These are phyloP conservation scores for Lampris incognitus DNA, from an alignment of 2,113 vertebrate species.

Conservation along the genomic window DNA sequence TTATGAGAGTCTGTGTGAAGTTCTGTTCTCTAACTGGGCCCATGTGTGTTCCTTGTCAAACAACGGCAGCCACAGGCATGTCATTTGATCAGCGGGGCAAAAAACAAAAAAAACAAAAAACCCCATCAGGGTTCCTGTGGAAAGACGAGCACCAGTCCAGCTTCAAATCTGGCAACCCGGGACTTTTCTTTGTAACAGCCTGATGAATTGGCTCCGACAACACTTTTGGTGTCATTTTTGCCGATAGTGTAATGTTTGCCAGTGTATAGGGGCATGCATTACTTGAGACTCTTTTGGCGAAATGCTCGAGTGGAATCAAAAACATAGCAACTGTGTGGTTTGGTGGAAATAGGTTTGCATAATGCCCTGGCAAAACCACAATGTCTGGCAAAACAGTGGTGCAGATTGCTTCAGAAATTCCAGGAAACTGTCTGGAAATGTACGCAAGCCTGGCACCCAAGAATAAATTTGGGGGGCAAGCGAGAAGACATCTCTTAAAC, in stretches of 20 bases:
- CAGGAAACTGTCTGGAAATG: constrained; percentile 39
- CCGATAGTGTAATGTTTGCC: constrained; percentile 12
- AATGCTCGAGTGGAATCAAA: constrained; percentile 11
- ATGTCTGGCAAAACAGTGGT: constrained; percentile 44
- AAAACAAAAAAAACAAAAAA: constrained; percentile 7
- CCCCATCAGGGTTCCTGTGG: constrained; percentile 28
- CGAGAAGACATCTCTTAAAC: not conserved
- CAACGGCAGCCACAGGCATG: constrained; percentile 48
- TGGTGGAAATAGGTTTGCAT: constrained; percentile 50
- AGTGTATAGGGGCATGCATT: not conserved
- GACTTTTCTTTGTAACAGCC: not conserved
- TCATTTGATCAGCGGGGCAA: constrained; percentile 51
- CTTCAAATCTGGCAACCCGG: constrained; percentile 37
- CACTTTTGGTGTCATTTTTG: constrained; percentile 16
- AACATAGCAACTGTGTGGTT: constrained; percentile 7
- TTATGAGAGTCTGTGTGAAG: constrained; percentile 26
- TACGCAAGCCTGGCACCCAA: constrained; percentile 36
- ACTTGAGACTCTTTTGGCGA: constrained; percentile 10
- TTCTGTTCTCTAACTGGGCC: constrained; percentile 38
- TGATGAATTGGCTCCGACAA: constrained; percentile 13
- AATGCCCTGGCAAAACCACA: constrained; percentile 33
- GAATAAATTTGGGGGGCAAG: not conserved
- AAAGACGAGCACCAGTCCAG: constrained; percentile 9
- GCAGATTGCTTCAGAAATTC: constrained; percentile 14
- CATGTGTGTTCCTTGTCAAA: constrained; percentile 60